Base-by-base conservation (phyloP, 1,140 invertebrate species). In the Drosophila melanogaster region DNA sequence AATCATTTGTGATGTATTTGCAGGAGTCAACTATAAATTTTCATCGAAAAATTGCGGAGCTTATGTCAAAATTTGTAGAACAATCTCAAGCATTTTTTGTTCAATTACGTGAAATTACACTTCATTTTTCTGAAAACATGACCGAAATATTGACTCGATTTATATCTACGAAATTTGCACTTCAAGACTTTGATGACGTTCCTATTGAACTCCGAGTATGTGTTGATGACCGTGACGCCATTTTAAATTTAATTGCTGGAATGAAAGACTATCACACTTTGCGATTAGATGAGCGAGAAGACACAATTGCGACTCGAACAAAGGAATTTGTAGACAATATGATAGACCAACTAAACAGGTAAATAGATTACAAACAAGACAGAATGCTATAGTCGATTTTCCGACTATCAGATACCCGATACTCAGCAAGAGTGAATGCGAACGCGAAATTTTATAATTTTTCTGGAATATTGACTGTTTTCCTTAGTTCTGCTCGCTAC, bases 281-380 rank as follows among this genome's bases (percentile, higher is more conserved):
- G 73, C 94, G 95, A 65, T 97, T 98, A 54, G 96, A 97, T 92
- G 93, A 93, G 41, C 93, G 96, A 24, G 96, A 97, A 92, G 96
- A 97, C 90, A 91, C 93, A 40, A 93, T 97, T 26, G 93, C 95
- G 19, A 94, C 93, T 1, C 92, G 95, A 24, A 94, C 96, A 19
- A 95, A 95, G 67, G 92, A 93, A 6, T 97, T 96, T 95, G 84
- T 95, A 3, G 93, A 94, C 56, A 92, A 94, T 4, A 93, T 95
- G 22, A 92, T 94, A 1, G 91, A 93, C 37, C 92, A 93, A 17
- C 92, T 94, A 47, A 92, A 93, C n/a, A 79, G 92, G 94, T 94
- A 19, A 19, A 19, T 19, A 19, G 19, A 19, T 19, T 19, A 19
- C 19, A 19, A 19, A 19, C 19, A 19, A 19, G 19, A 19, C 1